phyloP scores from a whole-genome alignment of 2,888 invertebrate species.

The Caenorhabditis sp. region DNA sequence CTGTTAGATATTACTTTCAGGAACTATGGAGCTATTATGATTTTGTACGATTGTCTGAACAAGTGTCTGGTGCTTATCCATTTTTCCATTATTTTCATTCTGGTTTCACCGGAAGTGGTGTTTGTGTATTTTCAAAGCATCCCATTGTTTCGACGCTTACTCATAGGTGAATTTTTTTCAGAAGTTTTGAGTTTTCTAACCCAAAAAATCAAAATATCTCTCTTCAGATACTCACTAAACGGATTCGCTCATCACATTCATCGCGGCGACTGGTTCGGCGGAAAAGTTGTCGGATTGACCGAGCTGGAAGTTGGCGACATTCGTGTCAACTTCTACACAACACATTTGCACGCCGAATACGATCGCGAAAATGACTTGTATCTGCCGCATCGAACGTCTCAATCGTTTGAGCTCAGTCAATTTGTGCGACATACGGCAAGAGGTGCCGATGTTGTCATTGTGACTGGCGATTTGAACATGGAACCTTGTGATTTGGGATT shows the following conservation, averaged over 20 bases:
- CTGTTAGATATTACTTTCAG: conserved; percentile 44
- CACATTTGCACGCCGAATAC: conserved; percentile 96
- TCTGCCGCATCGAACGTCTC: conserved; percentile 80
- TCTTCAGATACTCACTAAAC: conserved; percentile 85
- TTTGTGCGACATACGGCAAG: conserved; percentile 83
- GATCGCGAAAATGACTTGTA: conserved; percentile 83
- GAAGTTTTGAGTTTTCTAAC: not conserved
- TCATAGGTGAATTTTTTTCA: conserved; percentile 73
- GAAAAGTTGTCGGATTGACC: conserved; percentile 79
- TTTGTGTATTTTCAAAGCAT: conserved; percentile 85
- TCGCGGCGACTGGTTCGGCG: conserved; percentile 95
- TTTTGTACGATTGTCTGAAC: conserved; percentile 80
- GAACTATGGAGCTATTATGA: conserved; percentile 85
- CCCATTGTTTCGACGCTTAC: conserved; percentile 86
- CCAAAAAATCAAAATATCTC: not conserved
- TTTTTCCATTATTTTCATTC: conserved; percentile 87
- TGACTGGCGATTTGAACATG: conserved; percentile 93
- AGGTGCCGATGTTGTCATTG: conserved; percentile 80
- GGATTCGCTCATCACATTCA: conserved; percentile 93
- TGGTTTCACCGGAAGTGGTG: conserved; percentile 81
- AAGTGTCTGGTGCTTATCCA: conserved; percentile 78
- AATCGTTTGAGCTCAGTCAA: conserved; percentile 92
- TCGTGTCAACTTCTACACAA: conserved; percentile 85
- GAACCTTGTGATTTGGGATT: conserved; percentile 80
- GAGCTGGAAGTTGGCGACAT: conserved; percentile 74